A percentile compares a stretch with the other conserved stretches of the same genome.
Evolutionary conservation across 2,888 invertebrate genomes (phyloP).

Genomic region (Parnassius mnemosyne): DNA sequence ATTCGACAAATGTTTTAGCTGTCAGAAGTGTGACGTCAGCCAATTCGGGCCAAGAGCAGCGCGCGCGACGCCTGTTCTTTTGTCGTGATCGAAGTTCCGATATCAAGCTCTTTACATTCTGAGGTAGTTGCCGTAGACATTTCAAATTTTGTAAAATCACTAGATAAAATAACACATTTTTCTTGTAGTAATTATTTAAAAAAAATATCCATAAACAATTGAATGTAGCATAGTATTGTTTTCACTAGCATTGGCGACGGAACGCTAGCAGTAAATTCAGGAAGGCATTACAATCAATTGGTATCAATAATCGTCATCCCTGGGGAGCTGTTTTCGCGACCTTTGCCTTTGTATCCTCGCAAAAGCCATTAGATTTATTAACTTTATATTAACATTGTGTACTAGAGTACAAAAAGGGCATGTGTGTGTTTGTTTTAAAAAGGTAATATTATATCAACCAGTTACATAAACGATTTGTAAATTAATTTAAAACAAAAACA

Average conservation of each 20-base stretch:
- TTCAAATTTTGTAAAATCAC: constrained; percentile 17
- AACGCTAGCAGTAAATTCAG: constrained; percentile 63
- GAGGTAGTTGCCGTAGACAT: constrained; percentile 33
- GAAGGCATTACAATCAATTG: constrained; percentile 73
- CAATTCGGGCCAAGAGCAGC: constrained; percentile 53
- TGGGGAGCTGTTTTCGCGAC: constrained; percentile 56
- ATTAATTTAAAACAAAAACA: constrained; percentile 32
- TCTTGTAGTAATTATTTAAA: background rate
- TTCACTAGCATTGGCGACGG: constrained; percentile 24
- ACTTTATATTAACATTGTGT: background rate
- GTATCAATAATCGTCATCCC: constrained; percentile 67
- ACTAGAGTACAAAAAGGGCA: background rate
- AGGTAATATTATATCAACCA: constrained; percentile 5
- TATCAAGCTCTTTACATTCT: constrained; percentile 46
- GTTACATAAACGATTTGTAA: constrained; percentile 19
- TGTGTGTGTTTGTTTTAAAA: constrained; percentile 5
- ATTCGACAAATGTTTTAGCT: constrained; percentile 80
- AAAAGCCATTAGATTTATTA: constrained; percentile 18
- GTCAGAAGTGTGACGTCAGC: constrained; percentile 79
- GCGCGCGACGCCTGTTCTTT: constrained; percentile 45
- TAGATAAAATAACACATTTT: background rate
- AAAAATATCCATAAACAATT: background rate
- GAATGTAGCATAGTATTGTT: background rate
- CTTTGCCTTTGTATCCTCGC: constrained; percentile 26
- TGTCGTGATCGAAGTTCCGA: constrained; percentile 57